A percentile compares a stretch with the other conserved stretches of the same genome.
phyloP scores from a whole-genome alignment of 1,140 invertebrate species.

The Pseudomyrmex dendroicus region DNA sequence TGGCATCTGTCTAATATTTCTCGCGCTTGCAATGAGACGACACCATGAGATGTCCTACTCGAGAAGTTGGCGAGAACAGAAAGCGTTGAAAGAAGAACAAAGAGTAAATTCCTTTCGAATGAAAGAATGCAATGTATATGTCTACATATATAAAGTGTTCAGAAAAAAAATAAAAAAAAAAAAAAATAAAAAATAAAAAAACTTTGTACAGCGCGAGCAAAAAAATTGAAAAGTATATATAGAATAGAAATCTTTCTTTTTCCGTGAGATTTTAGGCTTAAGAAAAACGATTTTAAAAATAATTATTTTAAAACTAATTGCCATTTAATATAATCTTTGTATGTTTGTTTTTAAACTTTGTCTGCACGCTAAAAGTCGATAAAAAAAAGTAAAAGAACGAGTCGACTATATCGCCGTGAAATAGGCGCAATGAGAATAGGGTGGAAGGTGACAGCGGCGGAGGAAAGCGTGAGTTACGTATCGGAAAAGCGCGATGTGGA shows the following conservation, averaged over 20 bases:
- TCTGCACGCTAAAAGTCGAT: slow-evolving; percentile 30
- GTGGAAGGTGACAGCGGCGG: background rate
- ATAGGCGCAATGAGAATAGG: slow-evolving; percentile 34
- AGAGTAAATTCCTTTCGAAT: slow-evolving; percentile 61
- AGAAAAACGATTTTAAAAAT: background rate
- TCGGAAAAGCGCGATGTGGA: slow-evolving; percentile 74
- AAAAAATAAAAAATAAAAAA: too few species aligned
- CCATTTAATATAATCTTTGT: background rate
- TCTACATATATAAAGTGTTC: slow-evolving; percentile 1
- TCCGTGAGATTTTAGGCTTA: background rate
- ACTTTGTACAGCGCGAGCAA: background rate
- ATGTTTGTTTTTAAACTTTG: background rate
- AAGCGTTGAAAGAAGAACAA: slow-evolving; percentile 58
- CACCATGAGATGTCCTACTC: slow-evolving; percentile 22
- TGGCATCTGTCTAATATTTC: slow-evolving; percentile 71
- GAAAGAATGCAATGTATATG: slow-evolving; percentile 60
- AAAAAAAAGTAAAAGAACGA: slow-evolving; percentile 17
- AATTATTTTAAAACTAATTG: background rate
- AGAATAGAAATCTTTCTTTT: background rate
- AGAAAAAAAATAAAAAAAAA: background rate
- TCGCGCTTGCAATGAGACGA: slow-evolving; percentile 31
- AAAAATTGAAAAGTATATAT: background rate
- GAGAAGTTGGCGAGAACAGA: slow-evolving; percentile 16
- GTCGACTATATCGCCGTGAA: slow-evolving; percentile 10
- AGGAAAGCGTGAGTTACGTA: slow-evolving; percentile 65